Base-by-base conservation (phyloP, 2,797 vertebrate genomes). In the Cynodonichthys magdalenae region DNA sequence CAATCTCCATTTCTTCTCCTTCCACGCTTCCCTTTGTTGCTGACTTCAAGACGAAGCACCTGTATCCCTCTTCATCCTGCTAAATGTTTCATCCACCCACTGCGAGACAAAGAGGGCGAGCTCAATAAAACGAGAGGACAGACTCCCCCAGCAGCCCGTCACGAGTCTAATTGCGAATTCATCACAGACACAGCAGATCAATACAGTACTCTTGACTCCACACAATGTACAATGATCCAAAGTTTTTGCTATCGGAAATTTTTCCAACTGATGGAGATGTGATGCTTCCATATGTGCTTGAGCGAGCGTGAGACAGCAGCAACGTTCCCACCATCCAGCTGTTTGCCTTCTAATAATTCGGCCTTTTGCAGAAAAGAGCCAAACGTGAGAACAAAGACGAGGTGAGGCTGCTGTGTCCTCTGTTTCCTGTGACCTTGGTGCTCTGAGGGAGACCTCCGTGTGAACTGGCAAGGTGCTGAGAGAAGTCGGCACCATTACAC, bases 241-340 rank as follows among this genome's bases (percentile, higher is more conserved):
- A 89, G 88, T 91, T 89, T 87, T 85, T 93, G 89, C 91, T 91
- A 84, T 90, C 42, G 84, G 82, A 89, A 91, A 90, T 90, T 80
- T 81, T 39, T 24, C 34, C 47, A 18, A 82, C 75, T 57, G 15
- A 24, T 66, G 75, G 84, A 85, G 80, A 89, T 92, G 84, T 84
- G 82, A 87, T 71, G 79, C 76, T 86, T 91, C 79, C 75, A 81
- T 82, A 69, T 59, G 52, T 79, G 86, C 86, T 81, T 77, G 77
- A 79, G 65, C 67, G 62, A 73, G 46, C 18, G 12, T 65, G 77
- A 69, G 66, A 44, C 69, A 49, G 83, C 11, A 12, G 12, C 11
- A 39, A 34, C 7, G 31, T 7, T 34, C 51, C 34, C 15, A 2
- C 20, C 15, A 4, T 63, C 66, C 81, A 18, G 20, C 61, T 34